These are phyloP conservation scores for Gallinago solitaria DNA, from an alignment of 2,797 vertebrate genomes.

Conservation along the genomic window DNA sequence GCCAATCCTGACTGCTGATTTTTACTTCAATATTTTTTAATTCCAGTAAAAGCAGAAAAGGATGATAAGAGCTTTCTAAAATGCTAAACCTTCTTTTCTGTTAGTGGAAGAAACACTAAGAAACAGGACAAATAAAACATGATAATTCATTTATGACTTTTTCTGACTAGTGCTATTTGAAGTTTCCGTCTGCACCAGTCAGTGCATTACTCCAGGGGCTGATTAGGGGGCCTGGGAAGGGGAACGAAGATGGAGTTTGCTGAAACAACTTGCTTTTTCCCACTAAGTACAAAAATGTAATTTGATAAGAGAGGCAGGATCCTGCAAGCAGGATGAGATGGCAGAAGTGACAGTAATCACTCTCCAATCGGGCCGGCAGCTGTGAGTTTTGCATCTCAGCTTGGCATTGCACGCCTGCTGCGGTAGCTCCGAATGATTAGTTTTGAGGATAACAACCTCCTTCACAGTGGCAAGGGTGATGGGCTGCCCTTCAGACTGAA, in stretches of 20 bases:
- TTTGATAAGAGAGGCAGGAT: neutral
- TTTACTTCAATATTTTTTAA: neutral
- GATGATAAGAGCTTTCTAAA: neutral
- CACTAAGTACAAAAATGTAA: neutral
- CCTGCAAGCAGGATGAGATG: neutral
- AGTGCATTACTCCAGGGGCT: neutral
- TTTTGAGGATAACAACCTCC: conserved; percentile 31
- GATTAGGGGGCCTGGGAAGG: neutral
- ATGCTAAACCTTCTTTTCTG: neutral
- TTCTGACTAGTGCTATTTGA: neutral
- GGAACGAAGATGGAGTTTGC: accelerated
- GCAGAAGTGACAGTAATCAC: neutral
- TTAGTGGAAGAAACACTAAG: neutral
- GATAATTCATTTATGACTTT: neutral
- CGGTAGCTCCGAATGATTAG: neutral
- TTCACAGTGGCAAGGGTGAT: conserved; percentile 7
- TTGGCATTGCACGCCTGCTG: neutral
- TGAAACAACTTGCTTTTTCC: neutral
- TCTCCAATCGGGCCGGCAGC: neutral
- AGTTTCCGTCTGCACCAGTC: neutral
- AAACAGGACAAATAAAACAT: neutral
- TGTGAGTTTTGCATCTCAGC: neutral
- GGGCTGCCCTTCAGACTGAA: conserved; percentile 69
- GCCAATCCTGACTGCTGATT: neutral
- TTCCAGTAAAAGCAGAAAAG: neutral